Evolutionary conservation across 2,113 vertebrate species (phyloP).

Genomic region (Stegastes partitus): DNA sequence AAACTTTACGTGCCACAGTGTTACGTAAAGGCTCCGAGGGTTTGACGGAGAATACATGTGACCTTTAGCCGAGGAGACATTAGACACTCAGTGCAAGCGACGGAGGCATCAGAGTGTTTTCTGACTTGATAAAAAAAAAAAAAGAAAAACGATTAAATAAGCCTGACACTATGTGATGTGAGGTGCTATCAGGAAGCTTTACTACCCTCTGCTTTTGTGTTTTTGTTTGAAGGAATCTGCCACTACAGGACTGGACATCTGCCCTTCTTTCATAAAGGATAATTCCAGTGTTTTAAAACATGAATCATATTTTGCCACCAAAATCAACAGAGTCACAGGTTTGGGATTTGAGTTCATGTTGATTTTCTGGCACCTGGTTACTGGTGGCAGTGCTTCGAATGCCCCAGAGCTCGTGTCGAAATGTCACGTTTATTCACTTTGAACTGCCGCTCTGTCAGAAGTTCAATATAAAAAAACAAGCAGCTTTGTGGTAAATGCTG

Average conservation of each 20-base stretch:
- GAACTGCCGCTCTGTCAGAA: too few relatives aligned
- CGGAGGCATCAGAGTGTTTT: conserved; percentile 11
- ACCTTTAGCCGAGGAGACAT: conserved; percentile 31
- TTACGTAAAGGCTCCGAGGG: conserved; percentile 40
- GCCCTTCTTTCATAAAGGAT: not conserved
- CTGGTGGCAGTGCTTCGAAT: too few relatives aligned
- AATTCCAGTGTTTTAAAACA: not conserved
- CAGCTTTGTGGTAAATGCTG: too few relatives aligned
- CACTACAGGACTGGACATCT: not conserved
- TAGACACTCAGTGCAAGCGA: conserved; percentile 4
- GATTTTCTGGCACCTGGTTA: too few relatives aligned
- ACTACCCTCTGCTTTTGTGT: not conserved
- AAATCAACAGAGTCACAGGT: not conserved
- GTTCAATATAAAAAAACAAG: too few relatives aligned
- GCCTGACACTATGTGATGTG: not conserved
- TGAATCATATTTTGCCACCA: not conserved
- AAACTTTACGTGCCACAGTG: conserved; percentile 3
- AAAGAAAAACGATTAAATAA: not conserved
- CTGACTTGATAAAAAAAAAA: not conserved
- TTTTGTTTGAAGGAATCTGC: conserved; percentile 23
- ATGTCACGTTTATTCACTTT: too few relatives aligned
- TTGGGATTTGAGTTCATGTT: too few relatives aligned
- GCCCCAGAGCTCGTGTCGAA: too few relatives aligned
- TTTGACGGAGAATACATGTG: conserved; percentile 26
- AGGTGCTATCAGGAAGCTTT: not conserved